Evolutionary conservation across 2,888 invertebrate species (phyloP), one percentile per base, ranked within the genome.

Genomic region (Cheilosia urbana): DNA sequence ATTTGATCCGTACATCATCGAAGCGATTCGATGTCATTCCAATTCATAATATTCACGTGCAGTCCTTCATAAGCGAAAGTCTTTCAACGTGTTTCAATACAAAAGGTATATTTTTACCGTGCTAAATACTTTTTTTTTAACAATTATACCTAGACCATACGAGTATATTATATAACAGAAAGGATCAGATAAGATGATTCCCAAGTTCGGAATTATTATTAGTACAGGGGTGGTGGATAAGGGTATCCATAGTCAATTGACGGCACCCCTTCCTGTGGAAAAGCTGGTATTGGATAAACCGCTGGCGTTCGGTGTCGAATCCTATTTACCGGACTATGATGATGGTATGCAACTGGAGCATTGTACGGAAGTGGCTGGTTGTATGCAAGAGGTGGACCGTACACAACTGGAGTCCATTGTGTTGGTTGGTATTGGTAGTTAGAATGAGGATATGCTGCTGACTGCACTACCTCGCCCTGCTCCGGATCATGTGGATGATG

Each of bases 401-500:
- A 17, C 9, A n/a, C 17, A 17, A 17, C 17, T 17, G 45, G 45
- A 17, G 6, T 47, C n/a, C n/a, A 47, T 47, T 47, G 45, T n/a
- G 45, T 4, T 4, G 37, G 45, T 47, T n/a, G 45, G 9, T 17
- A n/a, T 2, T 15, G 45, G 17, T 17, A n/a, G 45, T n/a, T 47
- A 7, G 45, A 7, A 2, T 60, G 60, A 24, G 42, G 60, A 5
- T 60, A 60, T 21, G 60, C 24, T 3, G n/a, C 60, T 2, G 60
- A 40, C 7, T 60, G 37, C n/a, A 60, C 60, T 9, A 24, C 21
- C 7, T 60, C 60, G 7, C 40, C 60, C 1, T 40, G 60, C 1
- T 60, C 60, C 9, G 60, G 40, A 7, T 60, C 60, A 6, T 60
- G 60, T n/a, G 21, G 13, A 13, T 37, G 60, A 13, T 60, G 37